A percentile compares a stretch with the other conserved stretches of the same genome.
Conservation (phyloP, 1,140 invertebrate genomes). For the Dreissena polymorpha region DNA sequence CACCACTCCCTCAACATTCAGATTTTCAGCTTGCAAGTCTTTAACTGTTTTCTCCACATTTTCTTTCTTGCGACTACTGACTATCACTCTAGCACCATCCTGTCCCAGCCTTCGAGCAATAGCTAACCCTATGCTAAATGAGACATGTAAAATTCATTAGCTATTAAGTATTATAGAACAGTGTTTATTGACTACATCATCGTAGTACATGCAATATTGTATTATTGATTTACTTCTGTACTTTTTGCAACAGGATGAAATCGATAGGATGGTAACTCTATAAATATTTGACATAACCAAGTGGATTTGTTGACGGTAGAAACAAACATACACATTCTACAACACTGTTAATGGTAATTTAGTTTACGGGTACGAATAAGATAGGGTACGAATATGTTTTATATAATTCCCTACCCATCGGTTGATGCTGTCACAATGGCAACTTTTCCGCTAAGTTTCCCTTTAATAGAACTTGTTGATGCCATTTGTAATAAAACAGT, state of each 20-base stretch:
- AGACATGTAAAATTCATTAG: background rate
- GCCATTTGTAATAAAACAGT: constrained; percentile 24
- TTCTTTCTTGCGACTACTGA: constrained; percentile 88
- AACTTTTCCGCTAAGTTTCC: constrained; percentile 89
- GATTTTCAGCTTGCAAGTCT: constrained; percentile 79
- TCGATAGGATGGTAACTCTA: no score
- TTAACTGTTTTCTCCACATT: constrained; percentile 78
- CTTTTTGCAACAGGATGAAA: no score
- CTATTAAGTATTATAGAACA: background rate
- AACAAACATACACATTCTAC: no score
- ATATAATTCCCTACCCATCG: constrained; percentile 85
- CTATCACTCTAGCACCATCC: constrained; percentile 94
- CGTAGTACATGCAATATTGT: background rate
- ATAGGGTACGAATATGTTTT: constrained; percentile 12
- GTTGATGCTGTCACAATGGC: constrained; percentile 96
- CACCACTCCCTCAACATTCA: constrained; percentile 87
- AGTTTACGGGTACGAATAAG: background rate
- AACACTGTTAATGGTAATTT: no score
- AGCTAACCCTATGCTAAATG: constrained; percentile 92
- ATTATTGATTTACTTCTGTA: background rate
- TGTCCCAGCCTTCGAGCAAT: constrained; percentile 92
- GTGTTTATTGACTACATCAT: no score
- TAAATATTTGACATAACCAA: no score
- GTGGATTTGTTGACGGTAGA: no score
- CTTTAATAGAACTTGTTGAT: constrained; percentile 85